Evolutionary conservation across 2,888 invertebrate species (phyloP).

Genomic region (Drosophila picticornis): DNA sequence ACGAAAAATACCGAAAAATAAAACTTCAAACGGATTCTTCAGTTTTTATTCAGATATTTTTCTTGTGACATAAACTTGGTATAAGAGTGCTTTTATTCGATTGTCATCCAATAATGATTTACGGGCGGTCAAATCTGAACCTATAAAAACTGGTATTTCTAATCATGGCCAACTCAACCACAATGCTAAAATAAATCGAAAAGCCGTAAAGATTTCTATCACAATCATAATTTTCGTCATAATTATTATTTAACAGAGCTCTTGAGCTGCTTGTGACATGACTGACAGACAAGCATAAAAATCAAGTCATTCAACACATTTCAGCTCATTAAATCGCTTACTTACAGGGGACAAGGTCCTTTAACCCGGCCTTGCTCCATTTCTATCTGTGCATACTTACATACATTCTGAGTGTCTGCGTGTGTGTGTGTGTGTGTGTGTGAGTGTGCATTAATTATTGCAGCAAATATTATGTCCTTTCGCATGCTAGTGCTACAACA

Average conservation of each 20-base stretch:
- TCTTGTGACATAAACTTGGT: background rate
- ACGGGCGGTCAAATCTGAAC: background rate
- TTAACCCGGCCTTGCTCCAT: background rate
- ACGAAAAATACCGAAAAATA: background rate
- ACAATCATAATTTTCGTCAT: background rate
- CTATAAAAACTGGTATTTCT: background rate
- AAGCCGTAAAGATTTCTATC: constrained; percentile 2
- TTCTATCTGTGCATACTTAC: constrained; percentile 8
- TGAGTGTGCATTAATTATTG: constrained; percentile 66
- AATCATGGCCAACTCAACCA: background rate
- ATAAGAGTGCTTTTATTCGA: background rate
- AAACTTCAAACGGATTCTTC: background rate
- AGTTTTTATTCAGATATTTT: constrained; percentile 2
- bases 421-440: constrained; percentile 14
- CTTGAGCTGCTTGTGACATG: constrained; percentile 12
- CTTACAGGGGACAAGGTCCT: constrained; percentile 33
- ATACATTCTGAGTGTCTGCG: constrained; percentile 1
- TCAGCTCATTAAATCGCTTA: constrained; percentile 61
- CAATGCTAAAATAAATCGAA: background rate
- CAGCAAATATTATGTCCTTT: constrained; percentile 68
- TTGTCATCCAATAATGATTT: background rate
- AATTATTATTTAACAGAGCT: constrained; percentile 35
- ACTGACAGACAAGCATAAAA: constrained; percentile 30
- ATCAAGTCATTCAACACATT: constrained; percentile 53
- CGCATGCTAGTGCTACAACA: constrained; percentile 37